Base-by-base conservation (phyloP, 2,113 vertebrate genomes). In the Myotis brandtii region DNA sequence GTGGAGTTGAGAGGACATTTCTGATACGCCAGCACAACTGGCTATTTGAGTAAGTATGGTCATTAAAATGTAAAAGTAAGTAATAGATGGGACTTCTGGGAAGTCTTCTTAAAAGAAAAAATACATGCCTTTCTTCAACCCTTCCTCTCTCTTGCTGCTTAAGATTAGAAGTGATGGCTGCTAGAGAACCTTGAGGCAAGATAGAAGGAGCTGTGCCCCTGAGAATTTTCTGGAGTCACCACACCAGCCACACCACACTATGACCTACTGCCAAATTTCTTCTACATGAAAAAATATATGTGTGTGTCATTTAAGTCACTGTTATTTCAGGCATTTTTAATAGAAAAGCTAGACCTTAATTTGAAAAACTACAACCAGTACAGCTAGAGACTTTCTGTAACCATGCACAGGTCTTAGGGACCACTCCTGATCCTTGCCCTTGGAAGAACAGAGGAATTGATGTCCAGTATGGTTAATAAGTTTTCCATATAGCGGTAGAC, bases 21-120 rank as follows among this genome's bases (percentile, higher is more conserved):
- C 77, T 12, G 25, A n/a, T 69, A 23, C 18, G 77, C 32, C 9
- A 48, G 40, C 14, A 70, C 32, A 69, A 73, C 23, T 80, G 48
- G 20, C 37, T 6, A 46, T 40, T 34, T 62, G 79, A 70, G 43
- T 91, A 86, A 83, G 27, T 48, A 69, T 17, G 6, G 32, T 34
- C 86, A 59, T 66, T 75, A 32, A 83, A 82, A 75, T 34, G 40
- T 77, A 73, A 69, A 94, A 46, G 37, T 20, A 82, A 89, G n/a
- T 62, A 30, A 27, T 56, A 23, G 18, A 8, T 56, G 37, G 9
- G 30, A 80, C 20, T 46, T 91, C 23, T 72, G 17, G 8, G 4
- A 80, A 92, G 27, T 23, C 37, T 76, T 93, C 12, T 85, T 72
- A 30, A 93, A 93, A 84, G n/a, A 8, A 86, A 94, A 94, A 88